Base-by-base conservation (phyloP, 2,113 vertebrate species). In the Erinaceus europaeus region DNA sequence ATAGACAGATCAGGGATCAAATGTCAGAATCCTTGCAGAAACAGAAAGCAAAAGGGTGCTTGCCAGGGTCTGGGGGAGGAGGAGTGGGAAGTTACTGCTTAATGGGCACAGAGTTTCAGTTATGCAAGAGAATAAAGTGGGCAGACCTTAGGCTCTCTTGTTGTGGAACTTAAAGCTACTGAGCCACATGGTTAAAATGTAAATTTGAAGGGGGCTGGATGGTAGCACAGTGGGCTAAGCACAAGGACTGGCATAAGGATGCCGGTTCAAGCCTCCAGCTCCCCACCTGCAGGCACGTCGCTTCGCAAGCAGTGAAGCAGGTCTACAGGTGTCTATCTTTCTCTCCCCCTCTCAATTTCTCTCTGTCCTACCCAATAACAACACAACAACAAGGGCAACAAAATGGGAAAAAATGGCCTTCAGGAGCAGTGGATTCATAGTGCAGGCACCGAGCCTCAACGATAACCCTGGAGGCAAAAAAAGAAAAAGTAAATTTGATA, bases 1-100 rank as follows among this genome's bases (percentile, higher is more conserved):
- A 90, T 6, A 46, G 68, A 79, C 25, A 91, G 97, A 83, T 34
- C 25, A 64, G 84, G 12, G 6, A 29, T 71, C 52, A 68, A 27
- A 55, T 32, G n/a, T 90, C 44, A 2, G 8, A 86, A 67, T 46
- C 7, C 17, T 14, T 32, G 6, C 14, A 79, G 89, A 67, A 61
- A 86, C 46, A 50, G 48, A 52, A 85, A 53, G 34, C 23, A 5
- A 21, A 64, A 36, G 46, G 46, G 52, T 29, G 57, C 57, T 5
- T 82, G 65, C 61, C 53, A 21, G 48, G 11, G 17, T 4, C 5
- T 18, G 40, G 27, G 64, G 42, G 15, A 10, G 27, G 32, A 27
- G 21, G 36, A 38, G 15, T 8, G 48, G 42, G 55, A 15, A 69
- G 48, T 52, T 10, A 21, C 3, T 52, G 15, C 34, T 42, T 15